Evolutionary conservation across 1,140 invertebrate genomes (phyloP).

Genomic region (Nylanderia fulva): DNA sequence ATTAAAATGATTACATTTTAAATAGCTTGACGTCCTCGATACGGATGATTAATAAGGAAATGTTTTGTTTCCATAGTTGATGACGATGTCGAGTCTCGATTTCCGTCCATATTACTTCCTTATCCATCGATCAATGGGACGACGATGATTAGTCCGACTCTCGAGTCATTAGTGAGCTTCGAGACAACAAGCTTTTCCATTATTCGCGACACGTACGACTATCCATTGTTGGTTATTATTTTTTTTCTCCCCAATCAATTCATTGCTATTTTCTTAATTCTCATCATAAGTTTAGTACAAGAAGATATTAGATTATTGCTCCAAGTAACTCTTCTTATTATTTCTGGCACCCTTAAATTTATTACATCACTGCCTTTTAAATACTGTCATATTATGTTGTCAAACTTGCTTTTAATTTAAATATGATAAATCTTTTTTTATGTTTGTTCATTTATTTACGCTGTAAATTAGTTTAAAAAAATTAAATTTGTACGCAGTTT

Average conservation of each 20-base stretch:
- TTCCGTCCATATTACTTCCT: constrained; percentile 62
- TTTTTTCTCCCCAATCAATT: constrained; percentile 5
- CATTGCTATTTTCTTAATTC: constrained; percentile 4
- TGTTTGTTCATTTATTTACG: not conserved
- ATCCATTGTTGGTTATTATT: constrained; percentile 58
- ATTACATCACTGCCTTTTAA: constrained; percentile 24
- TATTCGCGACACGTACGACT: constrained; percentile 80
- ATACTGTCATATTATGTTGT: constrained; percentile 13
- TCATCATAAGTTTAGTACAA: constrained; percentile 45
- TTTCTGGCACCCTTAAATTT: not conserved
- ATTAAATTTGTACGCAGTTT: not conserved
- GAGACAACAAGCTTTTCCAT: constrained; percentile 78
- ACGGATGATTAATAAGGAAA: constrained; percentile 33
- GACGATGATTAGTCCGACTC: constrained; percentile 79
- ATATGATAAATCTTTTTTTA: not conserved
- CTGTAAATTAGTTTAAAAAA: not conserved
- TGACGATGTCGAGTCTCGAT: constrained; percentile 61
- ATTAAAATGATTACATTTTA: constrained; percentile 40
- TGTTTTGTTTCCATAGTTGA: constrained; percentile 28
- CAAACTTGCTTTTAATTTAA: constrained; percentile 3
- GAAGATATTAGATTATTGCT: constrained; percentile 62
- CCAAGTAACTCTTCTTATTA: constrained; percentile 58
- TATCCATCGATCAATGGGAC: constrained; percentile 76
- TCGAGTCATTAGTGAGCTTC: constrained; percentile 77
- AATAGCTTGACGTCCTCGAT: not conserved